Base-by-base conservation (phyloP, 2,113 vertebrate species). In the Neodontobutis hainanensis region DNA sequence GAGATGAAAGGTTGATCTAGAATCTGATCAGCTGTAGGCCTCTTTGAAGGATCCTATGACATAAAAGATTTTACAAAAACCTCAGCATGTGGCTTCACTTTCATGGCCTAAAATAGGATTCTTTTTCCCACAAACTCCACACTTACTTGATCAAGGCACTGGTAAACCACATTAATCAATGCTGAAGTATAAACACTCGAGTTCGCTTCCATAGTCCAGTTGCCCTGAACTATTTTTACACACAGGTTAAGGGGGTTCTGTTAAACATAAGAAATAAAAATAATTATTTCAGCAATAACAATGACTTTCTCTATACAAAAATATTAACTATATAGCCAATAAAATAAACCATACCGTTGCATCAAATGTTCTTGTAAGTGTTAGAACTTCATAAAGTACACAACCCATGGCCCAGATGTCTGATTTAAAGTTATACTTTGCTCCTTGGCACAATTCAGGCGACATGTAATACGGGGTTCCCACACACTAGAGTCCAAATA, bases 381-480 rank as follows among this genome's bases (percentile, higher is more conserved):
- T 96, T 58, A 99, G 92, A 40, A 99, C 87, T 85, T 99, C 97
- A 86, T 93, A 99, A 80, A 97, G 84, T 46, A 99, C 97, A 80
- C 97, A 99, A 52, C 97, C 97, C 88, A 98, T 94, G 49, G 97
- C 96, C 97, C 97, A 99, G 84, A 99, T 98, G 87, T 99, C 97
- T 1, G 97, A 99, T 86, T 99, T 99, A 86, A 97, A 98, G 90
- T 95, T 99, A 90, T 99, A 99, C 84, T 98, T 98, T 34, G 95
- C 87, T 69, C 97, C 97, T 80, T 99, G 97, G 78, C 97, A 99
- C 57, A 99, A 92, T 81, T 99, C 97, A 60, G 97, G 97, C 58
- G 97, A 99, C 97, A 99, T 99, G 88, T 99, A 99, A 86, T 99
- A 98, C 0, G 97, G 96, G 19, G 97, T 99, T 82, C 97, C 97